Evolutionary conservation across 2,113 vertebrate species (phyloP), one percentile per base, ranked within the genome.

Genomic region (Chascanopsetta lugubris): DNA sequence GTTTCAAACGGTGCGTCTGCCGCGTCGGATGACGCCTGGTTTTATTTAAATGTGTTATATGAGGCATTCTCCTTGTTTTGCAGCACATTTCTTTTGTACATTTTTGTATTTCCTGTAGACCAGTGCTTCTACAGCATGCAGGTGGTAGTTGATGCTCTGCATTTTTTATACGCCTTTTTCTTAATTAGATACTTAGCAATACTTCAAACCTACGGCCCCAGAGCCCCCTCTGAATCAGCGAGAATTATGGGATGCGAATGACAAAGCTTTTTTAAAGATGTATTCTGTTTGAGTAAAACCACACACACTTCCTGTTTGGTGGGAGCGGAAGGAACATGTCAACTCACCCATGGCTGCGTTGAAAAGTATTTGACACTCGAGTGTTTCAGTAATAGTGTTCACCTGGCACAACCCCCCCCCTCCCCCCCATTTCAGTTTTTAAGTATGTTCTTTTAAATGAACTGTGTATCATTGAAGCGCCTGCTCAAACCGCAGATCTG

Each of bases 121-220:
- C 78, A 78, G 88, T 91, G 92, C 92, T 93, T 93, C 91, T 87
- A 75, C 82, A 80, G 87, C 90, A 90, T 91, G 92, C 85, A 81
- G 90, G 63, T 83, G 84, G 64, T 86, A 73, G 80, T 83, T 90
- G 80, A 92, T 81, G 88, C 92, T 92, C 82, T 89, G 79, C 89
- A 85, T 92, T 90, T 45, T 93, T 93, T 93, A 90, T 92, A 89
- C 67, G 24, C 65, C 66, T 71, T 83, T 90, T 87, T 89, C 85
- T 86, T 77, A 89, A 88, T 79, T 75, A 84, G 69, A 77, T 79
- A 81, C 72, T 88, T 77, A 83, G 85, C 89, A 91, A 90, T 91
- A 90, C 87, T 75, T 81, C 36, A 75, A n/a, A 83, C 80, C 70
- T 84, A 75, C 66, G 59, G 72, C 83, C 75, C 82, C 69, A 45